Conservation (phyloP, 2,888 invertebrate species). For the Falcaria lacertinaria region DNA sequence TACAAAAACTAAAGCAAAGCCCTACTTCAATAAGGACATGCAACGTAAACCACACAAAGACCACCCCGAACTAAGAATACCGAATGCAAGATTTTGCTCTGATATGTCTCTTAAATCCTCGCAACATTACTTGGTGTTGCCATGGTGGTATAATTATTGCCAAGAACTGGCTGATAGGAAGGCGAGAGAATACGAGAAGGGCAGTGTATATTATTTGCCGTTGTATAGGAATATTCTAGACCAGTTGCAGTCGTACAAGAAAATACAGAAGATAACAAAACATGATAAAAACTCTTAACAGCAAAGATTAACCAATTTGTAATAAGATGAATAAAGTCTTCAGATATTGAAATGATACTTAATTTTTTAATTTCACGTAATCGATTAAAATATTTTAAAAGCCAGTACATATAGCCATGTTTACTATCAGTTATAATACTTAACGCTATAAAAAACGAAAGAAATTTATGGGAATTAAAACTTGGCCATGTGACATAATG, state of each 20-base stretch:
- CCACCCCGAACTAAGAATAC: constrained; percentile 21
- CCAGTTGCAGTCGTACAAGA: constrained; percentile 21
- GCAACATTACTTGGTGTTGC: constrained; percentile 28
- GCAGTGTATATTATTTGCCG: constrained; percentile 8
- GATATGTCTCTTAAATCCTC: constrained; percentile 24
- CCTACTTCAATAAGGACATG: not conserved
- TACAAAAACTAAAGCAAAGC: not conserved
- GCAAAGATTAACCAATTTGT: not conserved
- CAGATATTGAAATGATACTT: too few relatives aligned
- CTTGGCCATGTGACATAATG: too few relatives aligned
- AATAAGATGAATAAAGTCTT: not conserved
- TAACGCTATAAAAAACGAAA: too few relatives aligned
- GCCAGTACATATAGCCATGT: too few relatives aligned
- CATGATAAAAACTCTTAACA: not conserved
- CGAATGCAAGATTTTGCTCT: constrained; percentile 38
- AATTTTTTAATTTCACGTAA: too few relatives aligned
- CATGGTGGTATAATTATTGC: constrained; percentile 55
- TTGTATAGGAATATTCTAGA: constrained; percentile 23
- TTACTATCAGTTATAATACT: too few relatives aligned
- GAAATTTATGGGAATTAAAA: too few relatives aligned
- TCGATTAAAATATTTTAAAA: too few relatives aligned
- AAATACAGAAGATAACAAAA: constrained; percentile 3
- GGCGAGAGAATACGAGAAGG: constrained; percentile 1
- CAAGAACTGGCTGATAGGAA: constrained; percentile 24
- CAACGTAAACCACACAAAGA: not conserved